A percentile compares a stretch with the other conserved stretches of the same genome.
Evolutionary conservation across 2,888 invertebrate species (phyloP).

Genomic region (Pimpla rufipes): DNA sequence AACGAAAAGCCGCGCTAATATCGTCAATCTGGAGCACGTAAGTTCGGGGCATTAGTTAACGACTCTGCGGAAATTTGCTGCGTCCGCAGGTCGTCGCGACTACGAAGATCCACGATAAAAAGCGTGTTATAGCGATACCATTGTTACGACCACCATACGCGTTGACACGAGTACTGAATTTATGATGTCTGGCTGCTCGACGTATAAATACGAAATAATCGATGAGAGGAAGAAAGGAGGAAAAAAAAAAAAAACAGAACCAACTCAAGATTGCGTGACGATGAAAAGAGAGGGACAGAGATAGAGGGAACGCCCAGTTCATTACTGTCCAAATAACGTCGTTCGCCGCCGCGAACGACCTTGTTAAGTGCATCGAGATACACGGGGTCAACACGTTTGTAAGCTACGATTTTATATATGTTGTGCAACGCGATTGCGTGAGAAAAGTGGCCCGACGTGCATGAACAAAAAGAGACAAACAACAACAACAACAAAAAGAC

Average conservation of each 20-base stretch:
- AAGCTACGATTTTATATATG: slow-evolving; percentile 57
- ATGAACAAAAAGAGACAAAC: neutral
- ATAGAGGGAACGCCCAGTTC: slow-evolving; percentile 3
- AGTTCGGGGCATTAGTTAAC: slow-evolving; percentile 27
- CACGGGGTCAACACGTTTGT: slow-evolving; percentile 37
- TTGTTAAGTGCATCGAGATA: slow-evolving; percentile 22
- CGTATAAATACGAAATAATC: slow-evolving; percentile 47
- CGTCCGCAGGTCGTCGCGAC: slow-evolving; percentile 7
- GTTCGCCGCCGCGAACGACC: slow-evolving; percentile 4
- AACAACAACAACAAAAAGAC: neutral
- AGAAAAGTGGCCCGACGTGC: slow-evolving; percentile 1
- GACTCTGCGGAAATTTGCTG: slow-evolving; percentile 28
- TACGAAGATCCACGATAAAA: neutral
- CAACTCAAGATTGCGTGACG: slow-evolving; percentile 6
- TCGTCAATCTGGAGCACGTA: neutral
- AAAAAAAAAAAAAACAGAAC: slow-evolving; percentile 13
- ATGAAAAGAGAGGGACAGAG: neutral
- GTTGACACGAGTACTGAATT: slow-evolving; percentile 28
- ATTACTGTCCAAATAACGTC: slow-evolving; percentile 42
- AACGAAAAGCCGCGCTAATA: neutral
- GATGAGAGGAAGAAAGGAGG: slow-evolving; percentile 5
- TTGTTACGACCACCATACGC: slow-evolving; percentile 17
- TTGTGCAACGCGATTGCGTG: slow-evolving; percentile 30
- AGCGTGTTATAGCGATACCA: slow-evolving; percentile 13
- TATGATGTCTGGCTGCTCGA: slow-evolving; percentile 41